Evolutionary conservation across 2,888 invertebrate genomes (phyloP).

Genomic region (Anthophora plumipes): DNA sequence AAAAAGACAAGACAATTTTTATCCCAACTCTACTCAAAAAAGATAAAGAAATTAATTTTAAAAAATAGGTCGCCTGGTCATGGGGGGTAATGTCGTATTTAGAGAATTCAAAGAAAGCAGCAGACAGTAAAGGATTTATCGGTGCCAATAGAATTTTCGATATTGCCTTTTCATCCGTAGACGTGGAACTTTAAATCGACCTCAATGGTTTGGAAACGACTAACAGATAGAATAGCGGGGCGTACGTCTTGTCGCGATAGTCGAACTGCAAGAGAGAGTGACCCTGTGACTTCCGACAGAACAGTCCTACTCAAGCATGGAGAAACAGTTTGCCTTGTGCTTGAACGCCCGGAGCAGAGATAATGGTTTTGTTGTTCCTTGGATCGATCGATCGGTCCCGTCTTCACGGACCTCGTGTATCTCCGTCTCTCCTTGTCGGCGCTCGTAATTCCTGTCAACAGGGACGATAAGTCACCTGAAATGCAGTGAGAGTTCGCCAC

Average conservation of each 20-base stretch:
- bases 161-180: slow-evolving; percentile 43
- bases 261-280: slow-evolving; percentile 47
- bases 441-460: slow-evolving; percentile 68
- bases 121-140: background rate
- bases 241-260: slow-evolving; percentile 54
- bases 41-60: too few species aligned
- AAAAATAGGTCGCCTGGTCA: too few species aligned
- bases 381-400: slow-evolving; percentile 69
- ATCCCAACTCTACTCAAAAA: too few species aligned
- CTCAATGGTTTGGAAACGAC: slow-evolving; percentile 68
- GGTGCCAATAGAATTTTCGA: slow-evolving; percentile 1
- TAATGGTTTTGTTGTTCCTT: slow-evolving; percentile 77
- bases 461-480: slow-evolving; percentile 70
- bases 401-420: slow-evolving; percentile 62
- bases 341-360: slow-evolving; percentile 74
- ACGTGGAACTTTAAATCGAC: slow-evolving; percentile 61
- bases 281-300: slow-evolving; percentile 68
- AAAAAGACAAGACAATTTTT: too few species aligned
- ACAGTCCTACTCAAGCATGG: slow-evolving; percentile 62
- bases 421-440: slow-evolving; percentile 45
- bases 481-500: slow-evolving; percentile 40
- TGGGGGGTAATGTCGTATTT: too few species aligned
- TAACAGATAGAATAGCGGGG: slow-evolving; percentile 56
- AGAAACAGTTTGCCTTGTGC: slow-evolving; percentile 71
- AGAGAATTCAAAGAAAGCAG: too few species aligned